Conservation (phyloP, 2,113 vertebrate genomes). For the Platycercus adscitus region DNA sequence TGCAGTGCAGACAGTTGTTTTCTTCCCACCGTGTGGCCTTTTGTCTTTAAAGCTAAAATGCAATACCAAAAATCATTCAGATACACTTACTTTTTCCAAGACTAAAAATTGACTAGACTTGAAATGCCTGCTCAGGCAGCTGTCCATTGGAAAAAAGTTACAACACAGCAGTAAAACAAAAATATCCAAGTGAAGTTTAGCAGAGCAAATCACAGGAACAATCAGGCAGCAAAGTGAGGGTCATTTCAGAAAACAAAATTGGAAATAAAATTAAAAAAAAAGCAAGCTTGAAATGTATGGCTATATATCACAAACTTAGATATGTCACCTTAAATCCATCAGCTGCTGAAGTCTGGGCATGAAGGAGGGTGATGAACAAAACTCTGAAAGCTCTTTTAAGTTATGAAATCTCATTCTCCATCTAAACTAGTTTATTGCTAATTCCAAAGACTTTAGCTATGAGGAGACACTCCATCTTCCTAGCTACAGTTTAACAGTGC, state of each 20-base stretch:
- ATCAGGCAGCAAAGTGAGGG: not conserved
- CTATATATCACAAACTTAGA: not conserved
- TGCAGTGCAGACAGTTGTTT: not conserved
- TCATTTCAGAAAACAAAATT: not conserved
- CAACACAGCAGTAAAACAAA: not conserved
- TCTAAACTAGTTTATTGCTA: not conserved
- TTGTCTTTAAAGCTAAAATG: not conserved
- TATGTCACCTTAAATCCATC: not conserved
- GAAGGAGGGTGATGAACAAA: not conserved
- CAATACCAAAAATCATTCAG: not conserved
- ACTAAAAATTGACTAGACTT: not conserved
- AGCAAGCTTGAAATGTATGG: not conserved
- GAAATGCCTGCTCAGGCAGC: not conserved
- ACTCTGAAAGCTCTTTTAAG: not conserved
- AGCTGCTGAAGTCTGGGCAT: not conserved
- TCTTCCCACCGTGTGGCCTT: not conserved
- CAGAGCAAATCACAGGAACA: not conserved
- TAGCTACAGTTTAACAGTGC: not conserved
- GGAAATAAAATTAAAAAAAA: not conserved
- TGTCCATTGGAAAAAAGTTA: not conserved
- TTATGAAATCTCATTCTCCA: not conserved
- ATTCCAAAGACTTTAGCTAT: not conserved
- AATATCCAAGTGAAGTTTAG: not conserved
- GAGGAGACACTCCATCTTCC: not conserved
- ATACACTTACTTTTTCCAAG: not conserved